Conservation (phyloP, 2,113 vertebrate species). For the Progne subis region DNA sequence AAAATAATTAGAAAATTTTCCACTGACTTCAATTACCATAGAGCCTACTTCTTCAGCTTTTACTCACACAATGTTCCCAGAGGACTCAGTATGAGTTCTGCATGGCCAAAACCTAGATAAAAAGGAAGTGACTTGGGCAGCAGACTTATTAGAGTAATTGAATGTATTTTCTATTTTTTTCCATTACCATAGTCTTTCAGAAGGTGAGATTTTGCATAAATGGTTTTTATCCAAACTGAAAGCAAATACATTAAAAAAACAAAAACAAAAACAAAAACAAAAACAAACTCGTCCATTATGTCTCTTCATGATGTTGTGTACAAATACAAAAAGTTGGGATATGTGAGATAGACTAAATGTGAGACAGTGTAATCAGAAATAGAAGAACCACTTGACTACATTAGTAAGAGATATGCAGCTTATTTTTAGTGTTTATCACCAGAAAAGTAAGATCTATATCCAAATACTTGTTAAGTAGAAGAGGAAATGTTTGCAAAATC, state of each 20-base stretch:
- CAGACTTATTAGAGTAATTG: neutral
- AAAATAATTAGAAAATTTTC: neutral
- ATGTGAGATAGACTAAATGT: neutral
- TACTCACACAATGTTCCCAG: neutral
- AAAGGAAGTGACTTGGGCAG: neutral
- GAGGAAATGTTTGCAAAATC: neutral
- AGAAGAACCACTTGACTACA: neutral
- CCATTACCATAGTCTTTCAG: neutral
- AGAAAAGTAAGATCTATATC: neutral
- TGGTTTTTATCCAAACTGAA: neutral
- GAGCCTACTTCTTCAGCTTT: neutral
- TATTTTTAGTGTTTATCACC: neutral
- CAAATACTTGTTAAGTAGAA: neutral
- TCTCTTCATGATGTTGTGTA: neutral
- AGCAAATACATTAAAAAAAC: neutral
- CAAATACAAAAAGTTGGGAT: neutral
- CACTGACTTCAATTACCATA: neutral
- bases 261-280: too few relatives aligned
- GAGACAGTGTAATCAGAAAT: neutral
- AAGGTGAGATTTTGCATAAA: neutral
- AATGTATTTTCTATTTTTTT: neutral
- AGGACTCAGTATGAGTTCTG: neutral
- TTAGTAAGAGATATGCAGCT: neutral
- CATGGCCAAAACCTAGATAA: neutral
- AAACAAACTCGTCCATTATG: neutral